Conservation (phyloP, 2,888 invertebrate species). For the Pristionchus japonicus region DNA sequence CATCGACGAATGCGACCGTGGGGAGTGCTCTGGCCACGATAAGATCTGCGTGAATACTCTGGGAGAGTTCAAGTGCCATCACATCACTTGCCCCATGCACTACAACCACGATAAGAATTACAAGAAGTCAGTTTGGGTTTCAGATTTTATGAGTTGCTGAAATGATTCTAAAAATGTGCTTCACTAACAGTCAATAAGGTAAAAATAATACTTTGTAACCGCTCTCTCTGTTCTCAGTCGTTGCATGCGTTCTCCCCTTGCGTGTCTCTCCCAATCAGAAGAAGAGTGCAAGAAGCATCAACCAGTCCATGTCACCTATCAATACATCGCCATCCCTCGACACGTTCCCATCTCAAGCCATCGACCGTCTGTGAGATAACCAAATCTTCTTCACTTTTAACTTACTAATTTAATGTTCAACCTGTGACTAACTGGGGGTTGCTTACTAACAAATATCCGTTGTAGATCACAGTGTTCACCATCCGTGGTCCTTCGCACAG, state of each 20-base stretch:
- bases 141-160: neutral
- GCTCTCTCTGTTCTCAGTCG: constrained; percentile 80
- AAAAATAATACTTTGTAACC: too few species aligned
- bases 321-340: constrained; percentile 92
- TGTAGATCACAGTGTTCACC: constrained; percentile 83
- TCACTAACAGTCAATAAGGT: neutral
- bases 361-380: constrained; percentile 83
- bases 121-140: constrained; percentile 83
- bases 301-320: constrained; percentile 90
- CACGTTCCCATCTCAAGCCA: constrained; percentile 80
- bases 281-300: constrained; percentile 83
- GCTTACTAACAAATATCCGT: neutral
- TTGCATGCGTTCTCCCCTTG: constrained; percentile 83
- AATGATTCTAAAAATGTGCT: neutral
- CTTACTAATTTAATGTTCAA: neutral
- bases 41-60: constrained; percentile 90
- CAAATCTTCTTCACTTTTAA: neutral
- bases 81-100: constrained; percentile 87
- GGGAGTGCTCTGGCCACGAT: constrained; percentile 78
- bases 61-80: constrained; percentile 89
- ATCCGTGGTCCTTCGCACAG: constrained; percentile 75
- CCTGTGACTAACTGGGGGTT: neutral
- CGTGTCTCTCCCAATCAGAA: constrained; percentile 83
- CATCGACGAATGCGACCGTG: constrained; percentile 83
- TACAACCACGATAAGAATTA: constrained; percentile 85